Conservation (phyloP, 2,113 vertebrate species). For the Regulus satrapa region DNA sequence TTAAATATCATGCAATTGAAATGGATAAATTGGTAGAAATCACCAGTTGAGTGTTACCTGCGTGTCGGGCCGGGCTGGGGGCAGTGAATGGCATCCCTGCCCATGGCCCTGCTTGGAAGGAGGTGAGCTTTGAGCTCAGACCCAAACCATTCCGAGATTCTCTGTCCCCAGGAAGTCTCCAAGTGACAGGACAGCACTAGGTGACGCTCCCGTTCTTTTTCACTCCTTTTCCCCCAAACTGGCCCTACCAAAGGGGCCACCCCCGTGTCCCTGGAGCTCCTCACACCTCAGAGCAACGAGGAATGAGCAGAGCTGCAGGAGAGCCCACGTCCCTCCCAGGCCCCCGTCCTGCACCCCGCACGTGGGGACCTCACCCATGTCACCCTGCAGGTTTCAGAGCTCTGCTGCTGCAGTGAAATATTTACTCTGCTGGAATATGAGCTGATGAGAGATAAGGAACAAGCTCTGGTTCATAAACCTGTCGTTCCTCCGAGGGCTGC, state of each 20-base stretch:
- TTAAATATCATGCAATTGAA: background rate
- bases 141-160: background rate
- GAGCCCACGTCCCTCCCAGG: rapidly evolving
- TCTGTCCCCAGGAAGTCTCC: background rate
- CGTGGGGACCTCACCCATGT: background rate
- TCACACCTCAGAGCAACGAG: rapidly evolving
- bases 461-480: background rate
- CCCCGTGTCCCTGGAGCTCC: background rate
- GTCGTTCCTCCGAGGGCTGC: background rate
- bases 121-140: background rate
- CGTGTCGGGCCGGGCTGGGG: background rate
- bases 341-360: rapidly evolving
- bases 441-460: constrained; percentile 3
- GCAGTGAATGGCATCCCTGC: background rate
- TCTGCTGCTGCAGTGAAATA: background rate
- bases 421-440: background rate
- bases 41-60: background rate
- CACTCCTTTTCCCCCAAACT: background rate
- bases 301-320: background rate
- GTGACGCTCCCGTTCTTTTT: background rate
- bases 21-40: background rate
- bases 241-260: background rate
- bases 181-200: rapidly evolving
- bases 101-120: background rate
- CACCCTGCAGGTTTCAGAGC: background rate